phyloP scores from a whole-genome alignment of 2,888 invertebrate genomes.

The Neocrepidodera transversa region DNA sequence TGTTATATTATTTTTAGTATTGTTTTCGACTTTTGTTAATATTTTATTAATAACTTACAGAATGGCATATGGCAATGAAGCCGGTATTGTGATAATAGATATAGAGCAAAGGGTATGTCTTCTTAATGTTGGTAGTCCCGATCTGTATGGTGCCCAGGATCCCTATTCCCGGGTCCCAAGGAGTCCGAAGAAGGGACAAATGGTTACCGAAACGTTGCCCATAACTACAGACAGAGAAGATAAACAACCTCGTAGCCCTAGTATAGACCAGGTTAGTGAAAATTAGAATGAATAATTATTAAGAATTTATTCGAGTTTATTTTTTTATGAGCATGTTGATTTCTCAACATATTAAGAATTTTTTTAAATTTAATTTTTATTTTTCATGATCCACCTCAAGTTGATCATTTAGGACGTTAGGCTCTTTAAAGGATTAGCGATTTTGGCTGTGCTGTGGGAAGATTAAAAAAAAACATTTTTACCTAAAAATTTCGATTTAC shows the following conservation, averaged over 20 bases:
- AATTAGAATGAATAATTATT: neutral
- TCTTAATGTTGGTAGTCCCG: constrained; percentile 86
- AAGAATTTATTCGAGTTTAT: too few relatives aligned
- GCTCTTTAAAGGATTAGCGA: constrained; percentile 16
- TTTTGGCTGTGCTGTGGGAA: constrained; percentile 27
- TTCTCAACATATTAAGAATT: constrained; percentile 22
- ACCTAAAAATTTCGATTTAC: too few relatives aligned
- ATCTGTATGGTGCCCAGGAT: constrained; percentile 89
- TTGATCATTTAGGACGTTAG: constrained; percentile 32
- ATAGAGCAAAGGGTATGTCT: constrained; percentile 89
- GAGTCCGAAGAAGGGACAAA: constrained; percentile 59
- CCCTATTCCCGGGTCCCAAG: constrained; percentile 75
- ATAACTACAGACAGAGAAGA: constrained; percentile 54
- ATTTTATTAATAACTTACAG: too few relatives aligned
- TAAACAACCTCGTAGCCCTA: constrained; percentile 78
- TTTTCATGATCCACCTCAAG: constrained; percentile 31
- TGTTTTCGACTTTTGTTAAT: too few relatives aligned
- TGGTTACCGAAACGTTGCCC: constrained; percentile 60
- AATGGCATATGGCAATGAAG: constrained; percentile 97
- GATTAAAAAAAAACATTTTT: constrained; percentile 7
- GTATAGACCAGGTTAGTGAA: constrained; percentile 84
- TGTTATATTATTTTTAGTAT: too few relatives aligned
- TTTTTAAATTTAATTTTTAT: constrained; percentile 28
- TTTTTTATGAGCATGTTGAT: constrained; percentile 28
- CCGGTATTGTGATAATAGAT: constrained; percentile 94